Percentiles rank a stretch among this genome's conserved stretches.
phyloP scores from a whole-genome alignment of 1,140 invertebrate genomes.

The Drosophila ironensis region DNA sequence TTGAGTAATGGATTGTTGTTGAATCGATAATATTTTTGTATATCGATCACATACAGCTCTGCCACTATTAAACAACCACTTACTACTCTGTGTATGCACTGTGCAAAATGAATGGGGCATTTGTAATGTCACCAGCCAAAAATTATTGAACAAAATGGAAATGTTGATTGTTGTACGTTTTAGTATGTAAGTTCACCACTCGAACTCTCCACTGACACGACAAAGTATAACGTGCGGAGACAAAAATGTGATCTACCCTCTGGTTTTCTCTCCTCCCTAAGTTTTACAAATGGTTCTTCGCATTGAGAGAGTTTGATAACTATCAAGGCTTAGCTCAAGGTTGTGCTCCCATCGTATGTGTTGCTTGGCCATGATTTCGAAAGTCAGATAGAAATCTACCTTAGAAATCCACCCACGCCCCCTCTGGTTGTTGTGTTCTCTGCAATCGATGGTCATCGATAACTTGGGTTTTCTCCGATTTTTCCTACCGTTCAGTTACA shows the following conservation, averaged over 20 bases:
- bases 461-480: constrained; percentile 18
- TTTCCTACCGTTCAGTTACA: not conserved
- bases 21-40: not conserved
- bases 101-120: constrained; percentile 49
- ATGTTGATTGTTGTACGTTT: constrained; percentile 58
- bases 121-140: constrained; percentile 7
- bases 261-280: not conserved
- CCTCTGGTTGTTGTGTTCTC: constrained; percentile 11
- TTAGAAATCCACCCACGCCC: not conserved
- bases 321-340: not conserved
- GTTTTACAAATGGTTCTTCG: not conserved
- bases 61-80: not conserved
- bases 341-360: constrained; percentile 21
- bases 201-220: constrained; percentile 12
- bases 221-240: not conserved
- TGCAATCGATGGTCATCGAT: constrained; percentile 24
- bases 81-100: constrained; percentile 55
- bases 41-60: too few species aligned
- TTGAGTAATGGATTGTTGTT: not conserved
- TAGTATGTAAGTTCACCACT: constrained; percentile 35
- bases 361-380: not conserved
- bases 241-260: not conserved
- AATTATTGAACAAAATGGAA: constrained; percentile 1
- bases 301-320: constrained; percentile 14
- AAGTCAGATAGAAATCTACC: too few species aligned